Evolutionary conservation across 2,113 vertebrate genomes (phyloP), one percentile per base, ranked within the genome.

Genomic region (Gobius niger): DNA sequence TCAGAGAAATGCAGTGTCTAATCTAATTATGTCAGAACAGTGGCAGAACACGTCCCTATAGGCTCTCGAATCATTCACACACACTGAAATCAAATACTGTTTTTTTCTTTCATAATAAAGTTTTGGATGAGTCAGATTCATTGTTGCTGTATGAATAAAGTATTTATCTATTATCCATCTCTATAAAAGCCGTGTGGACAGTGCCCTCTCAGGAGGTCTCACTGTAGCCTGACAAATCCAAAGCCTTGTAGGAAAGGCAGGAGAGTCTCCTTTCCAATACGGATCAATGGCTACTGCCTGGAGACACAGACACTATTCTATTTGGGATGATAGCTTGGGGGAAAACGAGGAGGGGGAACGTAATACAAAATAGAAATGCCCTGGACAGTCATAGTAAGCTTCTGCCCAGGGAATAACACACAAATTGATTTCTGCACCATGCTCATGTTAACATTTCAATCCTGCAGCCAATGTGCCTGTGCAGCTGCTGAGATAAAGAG

Each of bases 341-440:
- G 66, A 77, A 83, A 80, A 87, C 84, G 85, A 85, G 78, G 77
- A 76, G 73, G 81, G 24, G 73, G 73, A 78, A 82, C 83, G 79
- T 86, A 87, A 89, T 82, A 90, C 72, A 75, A 88, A 89, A 87
- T 73, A 87, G 78, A 87, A 87, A 83, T 80, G 72, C 75, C 76
- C 68, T 67, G 82, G 78, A 83, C 78, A 64, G 76, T 76, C 76
- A 77, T 81, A 56, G 69, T 65, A 42, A 24, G 69, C 49, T 24
- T 42, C 72, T 78, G 80, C 84, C 52, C 0, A 80, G 86, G 86
- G 75, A 84, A 88, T 85, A 77, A 84, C 84, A 88, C 83, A 81
- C 72, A 84, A 88, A 91, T 89, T 83, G 87, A 83, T 90, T 88
- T 74, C 78, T 83, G 76, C 82, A 76, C 74, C 73, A 68, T 72